phyloP scores from a whole-genome alignment of 1,140 invertebrate genomes.

The Schlechtendalia chinensis region DNA sequence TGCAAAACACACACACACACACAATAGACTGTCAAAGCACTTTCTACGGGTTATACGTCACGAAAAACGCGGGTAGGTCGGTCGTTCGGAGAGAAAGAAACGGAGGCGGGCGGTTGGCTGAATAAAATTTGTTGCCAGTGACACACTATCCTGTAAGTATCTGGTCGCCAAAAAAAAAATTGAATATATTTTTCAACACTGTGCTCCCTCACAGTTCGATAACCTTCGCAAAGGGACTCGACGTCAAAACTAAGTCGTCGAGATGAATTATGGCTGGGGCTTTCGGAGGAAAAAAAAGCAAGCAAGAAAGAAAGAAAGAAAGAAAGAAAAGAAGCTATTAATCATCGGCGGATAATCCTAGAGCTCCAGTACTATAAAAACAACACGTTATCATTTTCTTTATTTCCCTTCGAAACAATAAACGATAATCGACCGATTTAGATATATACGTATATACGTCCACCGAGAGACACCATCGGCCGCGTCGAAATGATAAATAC shows the following conservation, averaged over 20 bases:
- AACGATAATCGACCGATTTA: conserved; percentile 45
- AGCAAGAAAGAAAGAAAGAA: background rate
- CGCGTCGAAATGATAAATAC: conserved; percentile 25
- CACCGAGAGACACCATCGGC: no score
- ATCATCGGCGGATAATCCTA: conserved; percentile 46
- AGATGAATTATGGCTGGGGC: conserved; percentile 42
- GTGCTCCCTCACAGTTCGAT: conserved; percentile 21
- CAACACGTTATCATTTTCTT: conserved; percentile 46
- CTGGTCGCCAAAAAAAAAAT: conserved; percentile 29
- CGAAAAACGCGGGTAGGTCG: background rate
- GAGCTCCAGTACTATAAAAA: conserved; percentile 41
- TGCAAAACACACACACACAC: background rate
- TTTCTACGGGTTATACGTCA: conserved; percentile 23
- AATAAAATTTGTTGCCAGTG: conserved; percentile 40
- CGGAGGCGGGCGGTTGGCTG: no score
- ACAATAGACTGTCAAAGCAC: conserved; percentile 24
- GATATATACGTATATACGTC: background rate
- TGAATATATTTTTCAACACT: conserved; percentile 42
- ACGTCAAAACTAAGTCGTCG: conserved; percentile 41
- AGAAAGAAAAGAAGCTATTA: conserved; percentile 41
- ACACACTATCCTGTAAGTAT: conserved; percentile 35
- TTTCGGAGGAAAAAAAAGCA: background rate
- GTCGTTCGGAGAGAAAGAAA: background rate
- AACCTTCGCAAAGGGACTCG: conserved; percentile 22
- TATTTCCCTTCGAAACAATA: conserved; percentile 46